phyloP scores from a whole-genome alignment of 1,140 invertebrate species.

The Drosophila seguyi region DNA sequence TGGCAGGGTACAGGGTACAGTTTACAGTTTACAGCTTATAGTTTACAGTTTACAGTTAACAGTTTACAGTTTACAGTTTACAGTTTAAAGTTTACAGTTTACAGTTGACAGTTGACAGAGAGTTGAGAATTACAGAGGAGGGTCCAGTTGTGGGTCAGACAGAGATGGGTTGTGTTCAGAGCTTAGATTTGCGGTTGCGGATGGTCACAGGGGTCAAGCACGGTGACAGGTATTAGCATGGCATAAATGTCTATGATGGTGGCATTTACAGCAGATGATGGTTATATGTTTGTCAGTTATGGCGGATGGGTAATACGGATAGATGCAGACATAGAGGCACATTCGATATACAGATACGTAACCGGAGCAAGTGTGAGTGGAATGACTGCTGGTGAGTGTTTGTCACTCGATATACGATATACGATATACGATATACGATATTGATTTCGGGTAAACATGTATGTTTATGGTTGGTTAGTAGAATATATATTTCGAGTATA shows the following conservation, averaged over 20 bases:
- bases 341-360: slow-evolving; percentile 28
- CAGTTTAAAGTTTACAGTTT: not conserved
- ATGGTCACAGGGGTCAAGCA: slow-evolving; percentile 30
- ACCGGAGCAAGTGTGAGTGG: not conserved
- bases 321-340: slow-evolving; percentile 34
- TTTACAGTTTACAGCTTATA: not conserved
- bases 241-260: not conserved
- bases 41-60: slow-evolving; percentile 3
- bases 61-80: slow-evolving; percentile 2
- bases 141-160: slow-evolving; percentile 12
- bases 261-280: slow-evolving; percentile 28
- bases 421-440: slow-evolving; percentile 9
- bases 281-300: slow-evolving; percentile 7
- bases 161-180: not conserved
- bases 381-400: slow-evolving; percentile 16
- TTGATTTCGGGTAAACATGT: slow-evolving; percentile 20
- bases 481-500: slow-evolving; percentile 31
- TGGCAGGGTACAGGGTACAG: not conserved
- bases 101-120: slow-evolving; percentile 13
- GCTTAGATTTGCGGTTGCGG: slow-evolving; percentile 7
- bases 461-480: slow-evolving; percentile 26
- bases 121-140: slow-evolving; percentile 13
- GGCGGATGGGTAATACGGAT: slow-evolving; percentile 5
- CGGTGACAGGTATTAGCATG: slow-evolving; percentile 1
- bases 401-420: slow-evolving; percentile 13